Conservation (phyloP, 2,797 vertebrate species). For the Chiloscyllium punctatum region DNA sequence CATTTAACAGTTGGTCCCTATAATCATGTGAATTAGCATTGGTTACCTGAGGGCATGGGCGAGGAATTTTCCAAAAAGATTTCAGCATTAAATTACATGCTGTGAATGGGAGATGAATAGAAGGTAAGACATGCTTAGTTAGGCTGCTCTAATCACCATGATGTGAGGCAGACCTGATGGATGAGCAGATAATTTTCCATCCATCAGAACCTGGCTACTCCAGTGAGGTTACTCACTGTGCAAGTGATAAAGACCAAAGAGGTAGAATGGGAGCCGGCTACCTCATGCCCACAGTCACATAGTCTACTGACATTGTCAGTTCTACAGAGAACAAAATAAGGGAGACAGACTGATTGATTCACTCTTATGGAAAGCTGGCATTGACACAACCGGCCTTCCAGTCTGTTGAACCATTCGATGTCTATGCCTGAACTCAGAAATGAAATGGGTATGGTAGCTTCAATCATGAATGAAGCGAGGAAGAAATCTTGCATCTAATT, state of each 20-base stretch:
- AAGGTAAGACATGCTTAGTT: not conserved
- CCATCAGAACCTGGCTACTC: not conserved
- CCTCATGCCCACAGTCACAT: not conserved
- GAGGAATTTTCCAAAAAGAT: not conserved
- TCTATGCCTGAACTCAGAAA: not conserved
- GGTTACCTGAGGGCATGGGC: no score
- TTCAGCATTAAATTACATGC: not conserved
- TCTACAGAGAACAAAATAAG: no score
- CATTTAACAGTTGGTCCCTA: not conserved
- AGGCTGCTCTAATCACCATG: not conserved
- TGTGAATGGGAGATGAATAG: not conserved
- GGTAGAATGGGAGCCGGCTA: not conserved
- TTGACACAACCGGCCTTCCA: no score
- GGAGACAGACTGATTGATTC: no score
- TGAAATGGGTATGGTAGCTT: not conserved
- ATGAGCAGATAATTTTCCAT: not conserved
- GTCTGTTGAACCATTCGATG: no score
- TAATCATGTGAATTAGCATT: not conserved
- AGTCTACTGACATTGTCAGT: not conserved
- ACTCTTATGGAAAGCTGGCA: no score
- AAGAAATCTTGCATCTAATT: not conserved
- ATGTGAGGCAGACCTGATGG: not conserved
- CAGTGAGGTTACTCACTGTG: not conserved
- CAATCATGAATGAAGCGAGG: not conserved
- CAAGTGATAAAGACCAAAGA: not conserved